Evolutionary conservation across 2,888 invertebrate species (phyloP).

Genomic region (Drosophila algonquin): DNA sequence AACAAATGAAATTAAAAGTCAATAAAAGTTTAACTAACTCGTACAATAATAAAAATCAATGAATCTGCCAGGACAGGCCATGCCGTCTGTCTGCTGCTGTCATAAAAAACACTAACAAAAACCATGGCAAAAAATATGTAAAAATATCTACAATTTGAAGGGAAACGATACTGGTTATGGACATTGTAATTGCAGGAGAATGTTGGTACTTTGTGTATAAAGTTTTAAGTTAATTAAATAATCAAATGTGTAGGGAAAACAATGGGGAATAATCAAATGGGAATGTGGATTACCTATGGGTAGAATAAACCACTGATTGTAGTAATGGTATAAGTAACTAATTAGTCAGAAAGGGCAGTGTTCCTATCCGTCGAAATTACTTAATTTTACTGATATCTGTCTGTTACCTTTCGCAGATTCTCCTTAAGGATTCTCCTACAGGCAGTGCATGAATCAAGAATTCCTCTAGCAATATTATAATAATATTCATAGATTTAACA

Average conservation of each 20-base stretch:
- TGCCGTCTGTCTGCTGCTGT: not conserved
- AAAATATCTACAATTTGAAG: slow-evolving; percentile 11
- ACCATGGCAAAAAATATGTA: not conserved
- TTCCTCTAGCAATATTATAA: too few species aligned
- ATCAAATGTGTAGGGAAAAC: not conserved
- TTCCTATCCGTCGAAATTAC: too few species aligned
- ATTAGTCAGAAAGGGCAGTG: too few species aligned
- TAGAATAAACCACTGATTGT: not conserved
- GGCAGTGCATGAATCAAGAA: too few species aligned
- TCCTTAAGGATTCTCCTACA: too few species aligned
- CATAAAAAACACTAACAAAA: slow-evolving; percentile 7
- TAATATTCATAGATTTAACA: too few species aligned
- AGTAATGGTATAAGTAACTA: not conserved
- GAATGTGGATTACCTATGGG: not conserved
- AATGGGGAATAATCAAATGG: not conserved
- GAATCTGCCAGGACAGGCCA: slow-evolving; percentile 13
- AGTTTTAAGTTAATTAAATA: slow-evolving; percentile 19
- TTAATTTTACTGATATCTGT: too few species aligned
- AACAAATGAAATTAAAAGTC: slow-evolving; percentile 72
- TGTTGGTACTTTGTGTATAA: slow-evolving; percentile 6
- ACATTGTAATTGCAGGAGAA: slow-evolving; percentile 15
- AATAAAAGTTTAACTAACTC: slow-evolving; percentile 56
- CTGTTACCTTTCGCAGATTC: too few species aligned
- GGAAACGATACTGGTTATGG: slow-evolving; percentile 3
- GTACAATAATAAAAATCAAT: slow-evolving; percentile 43